Evolutionary conservation across 2,888 invertebrate genomes (phyloP).

Genomic region (Limenitis camilla): DNA sequence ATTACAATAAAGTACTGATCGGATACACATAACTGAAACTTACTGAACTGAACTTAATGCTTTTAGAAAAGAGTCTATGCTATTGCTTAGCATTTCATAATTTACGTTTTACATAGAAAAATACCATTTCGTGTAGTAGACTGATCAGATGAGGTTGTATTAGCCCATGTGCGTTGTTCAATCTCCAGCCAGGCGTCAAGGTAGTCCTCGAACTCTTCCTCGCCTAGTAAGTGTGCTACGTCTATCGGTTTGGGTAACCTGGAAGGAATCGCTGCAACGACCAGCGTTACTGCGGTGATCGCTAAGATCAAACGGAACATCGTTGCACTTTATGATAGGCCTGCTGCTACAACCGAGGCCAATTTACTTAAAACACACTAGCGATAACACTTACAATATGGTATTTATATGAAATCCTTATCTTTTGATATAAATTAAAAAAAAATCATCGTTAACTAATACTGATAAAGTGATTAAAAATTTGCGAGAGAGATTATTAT

Average conservation of each 20-base stretch:
- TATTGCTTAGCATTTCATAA: neutral
- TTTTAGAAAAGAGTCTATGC: no score
- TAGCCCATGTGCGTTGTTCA: conserved; percentile 41
- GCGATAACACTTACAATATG: neutral
- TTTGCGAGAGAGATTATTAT: neutral
- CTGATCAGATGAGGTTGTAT: conserved; percentile 27
- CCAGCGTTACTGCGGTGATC: conserved; percentile 32
- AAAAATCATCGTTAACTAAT: neutral
- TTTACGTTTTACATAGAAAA: neutral
- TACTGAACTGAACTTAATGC: no score
- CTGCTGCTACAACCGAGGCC: neutral
- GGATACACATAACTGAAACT: no score
- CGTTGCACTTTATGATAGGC: neutral
- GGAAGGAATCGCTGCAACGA: conserved; percentile 29
- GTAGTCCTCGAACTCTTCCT: conserved; percentile 67
- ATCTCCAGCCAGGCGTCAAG: conserved; percentile 54
- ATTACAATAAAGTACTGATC: no score
- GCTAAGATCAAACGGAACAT: conserved; percentile 24
- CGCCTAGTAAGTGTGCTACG: conserved; percentile 48
- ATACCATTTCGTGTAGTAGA: conserved; percentile 43
- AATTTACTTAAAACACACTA: neutral
- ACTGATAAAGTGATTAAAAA: conserved; percentile 1
- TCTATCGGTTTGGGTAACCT: conserved; percentile 50
- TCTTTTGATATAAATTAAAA: neutral
- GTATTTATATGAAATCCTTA: conserved; percentile 14